Evolutionary conservation across 2,797 vertebrate species (phyloP), one percentile per base, ranked within the genome.

Genomic region (Valencia hispanica): DNA sequence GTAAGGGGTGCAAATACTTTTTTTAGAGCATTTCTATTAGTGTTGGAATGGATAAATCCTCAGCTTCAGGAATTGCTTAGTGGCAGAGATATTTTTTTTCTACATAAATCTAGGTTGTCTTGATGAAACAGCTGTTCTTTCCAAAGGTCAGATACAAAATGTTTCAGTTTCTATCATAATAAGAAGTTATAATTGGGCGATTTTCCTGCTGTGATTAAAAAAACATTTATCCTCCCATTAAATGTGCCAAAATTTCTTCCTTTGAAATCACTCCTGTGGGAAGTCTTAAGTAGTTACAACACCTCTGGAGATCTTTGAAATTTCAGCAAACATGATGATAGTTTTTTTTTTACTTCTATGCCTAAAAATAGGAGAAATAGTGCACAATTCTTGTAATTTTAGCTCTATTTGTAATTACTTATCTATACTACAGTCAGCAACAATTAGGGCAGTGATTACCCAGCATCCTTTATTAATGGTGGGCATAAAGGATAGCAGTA

Each of bases 111-210:
- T 12, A 22, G 18, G 61, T 25, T 39, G 61, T 65, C 20, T 39
- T 0, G 34, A 65, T 41, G 20, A 4, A 65, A 65, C 36, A 65
- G 61, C 36, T 39, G 61, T 41, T 65, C 20, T 65, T 41, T 41
- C 22, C 22, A 65, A 65, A 65, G 61, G 61, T 65, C 22, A 39
- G 11, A 9, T 65, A 39, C 48, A 48, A 82, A 80, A 39, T 50
- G 9, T 50, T 74, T 78, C 30, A 11, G 25, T 70, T 77, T 79
- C 70, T 82, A 55, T 86, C 48, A 81, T 77, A 59, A 69, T 69
- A 18, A 11, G 51, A 59, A 43, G 65, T 68, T 84, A 70, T 75
- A 75, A 85, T 41, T 75, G 43, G 80, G 65, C n/a, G 18, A 65
- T 65, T 39, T 65, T 65, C 34, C 2, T 5, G 20, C 61, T 65